A percentile compares a stretch with the other conserved stretches of the same genome.
Conservation (phyloP, 2,797 vertebrate genomes). For the Pantherophis alleghaniensis region DNA sequence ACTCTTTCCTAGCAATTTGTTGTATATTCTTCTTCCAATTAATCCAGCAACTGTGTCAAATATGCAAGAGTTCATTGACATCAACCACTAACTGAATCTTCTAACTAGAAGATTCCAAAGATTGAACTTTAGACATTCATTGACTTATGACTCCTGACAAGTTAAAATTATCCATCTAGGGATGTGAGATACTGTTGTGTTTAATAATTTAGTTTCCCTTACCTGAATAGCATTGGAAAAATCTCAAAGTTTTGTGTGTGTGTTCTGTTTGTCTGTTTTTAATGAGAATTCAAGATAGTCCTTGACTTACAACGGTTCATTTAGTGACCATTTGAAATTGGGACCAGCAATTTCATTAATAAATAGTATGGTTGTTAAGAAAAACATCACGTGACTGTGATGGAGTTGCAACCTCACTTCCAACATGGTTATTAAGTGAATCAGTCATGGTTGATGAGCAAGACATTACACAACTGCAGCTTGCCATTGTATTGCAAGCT, state of each 20-base stretch:
- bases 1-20: not conserved
- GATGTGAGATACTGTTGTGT: not conserved
- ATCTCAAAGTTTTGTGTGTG: not conserved
- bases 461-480: not conserved
- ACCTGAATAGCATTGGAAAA: not conserved
- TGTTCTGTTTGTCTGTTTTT: not conserved
- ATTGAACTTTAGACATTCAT: not conserved
- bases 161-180: not conserved
- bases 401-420: not conserved
- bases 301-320: not conserved
- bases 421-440: not conserved
- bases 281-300: not conserved
- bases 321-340: not conserved
- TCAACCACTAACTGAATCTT: not conserved
- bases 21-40: not conserved
- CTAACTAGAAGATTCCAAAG: not conserved
- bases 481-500: not conserved
- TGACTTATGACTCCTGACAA: not conserved
- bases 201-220: not conserved
- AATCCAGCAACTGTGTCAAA: not conserved
- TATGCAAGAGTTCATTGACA: not conserved
- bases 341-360: not conserved
- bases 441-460: not conserved
- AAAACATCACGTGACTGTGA: not conserved
- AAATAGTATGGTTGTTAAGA: not conserved